Base-by-base conservation (phyloP, 2,113 vertebrate species). In the Notothenia rossii region DNA sequence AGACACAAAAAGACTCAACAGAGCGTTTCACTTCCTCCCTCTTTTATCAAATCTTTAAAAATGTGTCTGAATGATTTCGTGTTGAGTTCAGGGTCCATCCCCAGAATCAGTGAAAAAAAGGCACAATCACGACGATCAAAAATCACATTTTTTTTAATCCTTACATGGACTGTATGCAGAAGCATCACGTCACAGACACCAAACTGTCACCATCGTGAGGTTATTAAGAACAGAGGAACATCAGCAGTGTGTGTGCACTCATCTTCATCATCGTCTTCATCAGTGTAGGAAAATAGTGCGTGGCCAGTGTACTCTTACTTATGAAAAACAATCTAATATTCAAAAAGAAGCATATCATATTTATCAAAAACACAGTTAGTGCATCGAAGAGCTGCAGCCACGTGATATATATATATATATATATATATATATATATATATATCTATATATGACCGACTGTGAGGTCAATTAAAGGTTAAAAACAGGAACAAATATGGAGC, bases 151-250 rank as follows among this genome's bases (percentile, higher is more conserved):
- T 85, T 85, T 94, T 93, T 94, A 91, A 88, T 94, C 76, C 56
- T 90, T 90, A 92, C 89, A 87, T 86, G 77, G 73, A 90, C 90
- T 72, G 73, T 89, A 89, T 86, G 85, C 83, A 81, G 93, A 94
- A 88, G 88, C 87, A 83, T 91, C 81, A 92, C 91, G 79, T 92
- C 89, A 94, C 93, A 90, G 88, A 92, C 94, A 95, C 87, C 83
- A 88, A 89, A 92, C 86, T 79, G 62, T 86, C 43, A 89, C 75
- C 81, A 91, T 81, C 54, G 61, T 63, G 61, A 70, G 79, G 68
- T 66, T 56, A 82, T 75, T 82, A 18, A 58, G 13, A 92, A 81
- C 64, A 77, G 69, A 33, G 64, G 29, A 84, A 81, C 78, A 82
- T 85, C 85, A 59, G 84, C 83, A 88, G 86, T 36, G 36, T 36